phyloP scores from a whole-genome alignment of 2,888 invertebrate genomes.

The Rotaria socialis region DNA sequence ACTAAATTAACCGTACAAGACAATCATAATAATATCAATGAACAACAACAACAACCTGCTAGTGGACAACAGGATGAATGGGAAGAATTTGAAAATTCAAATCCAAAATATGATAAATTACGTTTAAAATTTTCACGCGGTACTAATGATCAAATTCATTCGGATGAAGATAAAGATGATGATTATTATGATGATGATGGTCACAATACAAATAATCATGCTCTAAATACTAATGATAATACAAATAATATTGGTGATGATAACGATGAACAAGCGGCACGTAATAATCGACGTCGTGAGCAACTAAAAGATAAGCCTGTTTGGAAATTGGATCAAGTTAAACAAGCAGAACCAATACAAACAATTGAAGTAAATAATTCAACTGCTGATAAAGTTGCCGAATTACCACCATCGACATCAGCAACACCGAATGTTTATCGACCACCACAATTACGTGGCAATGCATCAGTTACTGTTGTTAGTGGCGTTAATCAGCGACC shows the following conservation, averaged over 20 bases:
- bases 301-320: neutral
- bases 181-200: slow-evolving; percentile 8
- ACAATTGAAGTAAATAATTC: neutral
- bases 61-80: slow-evolving; percentile 3
- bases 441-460: neutral
- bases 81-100: slow-evolving; percentile 11
- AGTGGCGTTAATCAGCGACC: neutral
- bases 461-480: neutral
- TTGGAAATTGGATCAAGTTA: slow-evolving; percentile 2
- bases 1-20: neutral
- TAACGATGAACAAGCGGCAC: neutral
- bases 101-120: neutral
- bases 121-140: neutral
- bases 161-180: neutral
- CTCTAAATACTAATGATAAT: neutral
- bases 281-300: neutral
- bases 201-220: neutral
- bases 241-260: neutral
- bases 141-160: neutral
- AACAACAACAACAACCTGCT: neutral
- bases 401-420: neutral
- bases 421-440: neutral
- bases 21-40: neutral
- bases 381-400: neutral
- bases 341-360: neutral